phyloP scores from a whole-genome alignment of 1,140 invertebrate genomes.

The Drosophila bifasciata region DNA sequence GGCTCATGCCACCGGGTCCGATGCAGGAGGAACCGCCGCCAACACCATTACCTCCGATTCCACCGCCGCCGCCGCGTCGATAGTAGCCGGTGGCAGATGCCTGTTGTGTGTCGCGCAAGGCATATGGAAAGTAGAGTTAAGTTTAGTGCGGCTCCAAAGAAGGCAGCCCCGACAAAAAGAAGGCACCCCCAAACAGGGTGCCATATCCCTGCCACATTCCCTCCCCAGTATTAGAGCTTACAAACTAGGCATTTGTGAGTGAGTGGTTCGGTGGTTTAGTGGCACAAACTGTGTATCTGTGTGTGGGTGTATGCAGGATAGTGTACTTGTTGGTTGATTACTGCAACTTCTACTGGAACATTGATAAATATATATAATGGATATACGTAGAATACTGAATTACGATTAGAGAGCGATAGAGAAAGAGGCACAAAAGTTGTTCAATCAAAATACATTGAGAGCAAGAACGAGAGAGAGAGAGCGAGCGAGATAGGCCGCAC shows the following conservation, averaged over 20 bases:
- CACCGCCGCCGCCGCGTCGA: conserved; percentile 84
- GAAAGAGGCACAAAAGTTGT: conserved; percentile 34
- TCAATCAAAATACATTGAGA: conserved; percentile 48
- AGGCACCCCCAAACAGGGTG: too few relatives aligned
- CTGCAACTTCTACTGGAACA: conserved; percentile 75
- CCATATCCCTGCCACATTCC: conserved; percentile 8
- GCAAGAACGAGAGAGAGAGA: too few relatives aligned
- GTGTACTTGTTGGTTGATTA: conserved; percentile 47
- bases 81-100: conserved; percentile 73
- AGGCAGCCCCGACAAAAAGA: too few relatives aligned
- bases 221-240: conserved; percentile 42
- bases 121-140: conserved; percentile 36
- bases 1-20: conserved; percentile 85
- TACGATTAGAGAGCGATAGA: conserved; percentile 21
- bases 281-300: conserved; percentile 33
- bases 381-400: conserved; percentile 40
- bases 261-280: conserved; percentile 35
- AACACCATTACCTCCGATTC: conserved; percentile 85
- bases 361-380: conserved; percentile 44
- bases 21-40: conserved; percentile 40
- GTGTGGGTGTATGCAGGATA: conserved; percentile 12
- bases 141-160: conserved; percentile 26
- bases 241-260: conserved; percentile 40
- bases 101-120: conserved; percentile 34
- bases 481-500: not conserved